Conservation (phyloP, 2,113 vertebrate species). For the Tupaia tana region DNA sequence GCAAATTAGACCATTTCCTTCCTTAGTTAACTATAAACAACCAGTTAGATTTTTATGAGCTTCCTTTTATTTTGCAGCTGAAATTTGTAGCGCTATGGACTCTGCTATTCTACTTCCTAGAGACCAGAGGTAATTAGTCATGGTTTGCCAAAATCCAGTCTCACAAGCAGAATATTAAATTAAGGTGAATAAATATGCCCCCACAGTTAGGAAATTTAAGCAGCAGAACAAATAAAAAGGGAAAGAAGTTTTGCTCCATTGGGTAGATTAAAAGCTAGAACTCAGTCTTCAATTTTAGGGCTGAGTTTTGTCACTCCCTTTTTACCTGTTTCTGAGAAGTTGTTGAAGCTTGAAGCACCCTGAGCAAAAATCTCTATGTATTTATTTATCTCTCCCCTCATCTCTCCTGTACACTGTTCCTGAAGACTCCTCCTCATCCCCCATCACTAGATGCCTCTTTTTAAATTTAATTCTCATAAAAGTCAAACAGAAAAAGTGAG, state of each 20-base stretch:
- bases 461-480: not conserved
- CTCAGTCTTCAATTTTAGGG: not conserved
- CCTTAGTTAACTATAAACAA: constrained; percentile 63
- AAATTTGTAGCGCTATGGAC: constrained; percentile 45
- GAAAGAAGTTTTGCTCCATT: constrained; percentile 40
- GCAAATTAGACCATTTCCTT: constrained; percentile 68
- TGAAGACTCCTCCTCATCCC: not conserved
- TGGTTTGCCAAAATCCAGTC: constrained; percentile 62
- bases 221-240: constrained; percentile 51
- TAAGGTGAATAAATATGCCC: constrained; percentile 46
- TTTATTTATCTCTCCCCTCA: not conserved
- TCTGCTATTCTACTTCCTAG: constrained; percentile 52
- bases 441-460: not conserved
- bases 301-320: not conserved
- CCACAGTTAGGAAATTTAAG: constrained; percentile 33
- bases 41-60: constrained; percentile 58
- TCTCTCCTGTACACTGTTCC: not conserved
- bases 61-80: constrained; percentile 57
- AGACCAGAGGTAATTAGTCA: constrained; percentile 71
- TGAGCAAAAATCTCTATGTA: not conserved
- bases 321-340: constrained; percentile 16
- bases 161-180: constrained; percentile 70
- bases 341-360: not conserved
- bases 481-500: not conserved
- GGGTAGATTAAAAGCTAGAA: not conserved